Percentiles rank a stretch among this genome's conserved stretches.
Conservation (phyloP, 2,888 invertebrate genomes). For the Tenthredo notha region DNA sequence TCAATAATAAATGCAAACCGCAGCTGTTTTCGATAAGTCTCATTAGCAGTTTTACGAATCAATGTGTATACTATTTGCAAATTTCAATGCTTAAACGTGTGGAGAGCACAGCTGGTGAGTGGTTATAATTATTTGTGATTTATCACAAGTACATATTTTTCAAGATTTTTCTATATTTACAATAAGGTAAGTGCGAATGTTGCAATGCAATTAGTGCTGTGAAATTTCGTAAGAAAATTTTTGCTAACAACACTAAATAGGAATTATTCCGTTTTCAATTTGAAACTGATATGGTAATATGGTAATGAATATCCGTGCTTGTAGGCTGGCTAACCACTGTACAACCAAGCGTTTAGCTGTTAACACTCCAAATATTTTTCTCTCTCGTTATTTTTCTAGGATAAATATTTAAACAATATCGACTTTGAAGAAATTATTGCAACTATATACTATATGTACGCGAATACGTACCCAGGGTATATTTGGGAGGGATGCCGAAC, state of each 20-base stretch:
- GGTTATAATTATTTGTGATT: not conserved
- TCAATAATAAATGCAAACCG: not conserved
- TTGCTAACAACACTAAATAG: not conserved
- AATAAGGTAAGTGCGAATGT: constrained; percentile 3
- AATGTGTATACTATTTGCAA: not conserved
- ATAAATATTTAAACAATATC: not conserved
- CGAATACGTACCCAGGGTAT: not conserved
- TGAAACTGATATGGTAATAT: not conserved
- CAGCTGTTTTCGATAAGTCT: constrained; percentile 3
- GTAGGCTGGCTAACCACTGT: not conserved
- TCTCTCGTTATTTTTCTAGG: not conserved
- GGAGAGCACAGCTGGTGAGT: not conserved
- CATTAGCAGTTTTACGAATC: not conserved
- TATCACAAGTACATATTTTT: not conserved
- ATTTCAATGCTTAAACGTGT: not conserved
- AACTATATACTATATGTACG: not conserved
- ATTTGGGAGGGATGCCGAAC: not conserved
- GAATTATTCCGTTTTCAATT: not conserved
- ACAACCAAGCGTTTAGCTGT: not conserved
- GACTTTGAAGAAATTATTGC: not conserved
- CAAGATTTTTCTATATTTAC: not conserved
- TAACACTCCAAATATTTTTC: not conserved
- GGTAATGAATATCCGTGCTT: not conserved
- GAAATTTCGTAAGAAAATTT: not conserved
- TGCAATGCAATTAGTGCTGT: not conserved